These are phyloP conservation scores for Drosophila melanogaster DNA, from an alignment of 1,140 invertebrate species.

Conservation along the genomic window DNA sequence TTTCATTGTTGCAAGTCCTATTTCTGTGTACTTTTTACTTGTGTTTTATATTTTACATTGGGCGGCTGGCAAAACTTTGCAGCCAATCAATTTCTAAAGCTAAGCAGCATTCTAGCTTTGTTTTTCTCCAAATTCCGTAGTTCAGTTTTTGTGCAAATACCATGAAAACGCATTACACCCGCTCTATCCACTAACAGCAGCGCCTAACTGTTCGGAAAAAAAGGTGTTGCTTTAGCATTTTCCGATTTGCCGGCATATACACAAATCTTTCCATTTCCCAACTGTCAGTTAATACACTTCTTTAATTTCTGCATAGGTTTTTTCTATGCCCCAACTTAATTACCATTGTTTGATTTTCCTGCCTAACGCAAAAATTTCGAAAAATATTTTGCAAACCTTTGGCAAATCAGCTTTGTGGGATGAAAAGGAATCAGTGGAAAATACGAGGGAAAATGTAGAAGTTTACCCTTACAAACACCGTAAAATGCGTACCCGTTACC, in stretches of 20 bases:
- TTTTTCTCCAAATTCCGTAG: slow-evolving; percentile 18
- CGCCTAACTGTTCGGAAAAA: slow-evolving; percentile 45
- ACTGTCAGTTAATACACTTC: too few species aligned
- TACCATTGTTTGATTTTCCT: not conserved
- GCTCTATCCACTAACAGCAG: slow-evolving; percentile 27
- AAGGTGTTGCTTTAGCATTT: slow-evolving; percentile 50
- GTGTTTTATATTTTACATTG: slow-evolving; percentile 8
- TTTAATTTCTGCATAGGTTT: not conserved
- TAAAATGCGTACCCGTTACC: not conserved
- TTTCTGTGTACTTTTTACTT: not conserved
- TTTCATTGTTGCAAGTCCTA: slow-evolving; percentile 18
- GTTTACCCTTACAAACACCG: not conserved
- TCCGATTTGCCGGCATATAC: not conserved
- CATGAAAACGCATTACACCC: slow-evolving; percentile 40
- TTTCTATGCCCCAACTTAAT: not conserved
- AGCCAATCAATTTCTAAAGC: slow-evolving; percentile 20
- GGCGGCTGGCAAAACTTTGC: slow-evolving; percentile 16
- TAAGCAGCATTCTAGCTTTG: slow-evolving; percentile 24
- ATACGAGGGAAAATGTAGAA: not conserved
- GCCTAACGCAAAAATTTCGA: slow-evolving; percentile 2
- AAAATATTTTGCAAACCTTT: not conserved
- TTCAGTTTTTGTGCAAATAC: slow-evolving; percentile 65
- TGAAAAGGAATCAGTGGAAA: slow-evolving; percentile 9
- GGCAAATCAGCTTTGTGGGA: slow-evolving; percentile 8
- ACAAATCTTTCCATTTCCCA: too few species aligned